A percentile compares a stretch with the other conserved stretches of the same genome.
Evolutionary conservation across 1,140 invertebrate species (phyloP).

Genomic region (Parapsyche elsis): DNA sequence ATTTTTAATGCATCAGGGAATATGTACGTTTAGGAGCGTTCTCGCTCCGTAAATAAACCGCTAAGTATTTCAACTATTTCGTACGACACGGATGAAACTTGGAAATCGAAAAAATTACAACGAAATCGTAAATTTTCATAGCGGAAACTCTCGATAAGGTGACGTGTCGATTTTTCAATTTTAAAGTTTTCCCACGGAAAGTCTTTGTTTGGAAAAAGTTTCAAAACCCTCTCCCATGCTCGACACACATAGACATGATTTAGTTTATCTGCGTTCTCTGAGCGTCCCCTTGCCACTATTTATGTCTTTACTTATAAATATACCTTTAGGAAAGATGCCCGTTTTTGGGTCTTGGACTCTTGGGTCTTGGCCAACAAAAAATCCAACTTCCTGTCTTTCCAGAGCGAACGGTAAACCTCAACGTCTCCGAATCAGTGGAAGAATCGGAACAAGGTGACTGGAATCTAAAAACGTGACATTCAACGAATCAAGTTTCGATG

Average conservation of each 20-base stretch:
- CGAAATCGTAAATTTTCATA: neutral
- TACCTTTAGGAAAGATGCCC: conserved; percentile 23
- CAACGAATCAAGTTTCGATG: too few species aligned
- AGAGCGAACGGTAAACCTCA: neutral
- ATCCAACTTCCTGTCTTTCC: conserved; percentile 27
- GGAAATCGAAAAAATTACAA: too few species aligned
- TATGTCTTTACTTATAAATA: conserved; percentile 43
- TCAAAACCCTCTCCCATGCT: neutral
- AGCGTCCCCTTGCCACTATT: conserved; percentile 26
- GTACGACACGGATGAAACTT: too few species aligned
- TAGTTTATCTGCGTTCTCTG: conserved; percentile 6
- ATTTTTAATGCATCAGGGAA: too few species aligned
- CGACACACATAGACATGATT: conserved; percentile 7
- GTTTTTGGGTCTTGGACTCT: conserved; percentile 38
- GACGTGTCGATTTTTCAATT: conserved; percentile 25
- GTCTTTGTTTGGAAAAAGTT: conserved; percentile 5
- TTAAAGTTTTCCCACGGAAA: neutral
- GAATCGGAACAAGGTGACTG: neutral
- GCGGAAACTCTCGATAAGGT: neutral
- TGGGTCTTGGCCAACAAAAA: conserved; percentile 42
- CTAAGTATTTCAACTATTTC: too few species aligned
- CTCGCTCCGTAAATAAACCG: too few species aligned
- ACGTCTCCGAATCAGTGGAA: neutral
- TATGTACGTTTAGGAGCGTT: too few species aligned
- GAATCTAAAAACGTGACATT: too few species aligned